Percentiles rank a stretch among this genome's conserved stretches.
Conservation (phyloP, 2,113 vertebrate species). For the Chamaea fasciata region DNA sequence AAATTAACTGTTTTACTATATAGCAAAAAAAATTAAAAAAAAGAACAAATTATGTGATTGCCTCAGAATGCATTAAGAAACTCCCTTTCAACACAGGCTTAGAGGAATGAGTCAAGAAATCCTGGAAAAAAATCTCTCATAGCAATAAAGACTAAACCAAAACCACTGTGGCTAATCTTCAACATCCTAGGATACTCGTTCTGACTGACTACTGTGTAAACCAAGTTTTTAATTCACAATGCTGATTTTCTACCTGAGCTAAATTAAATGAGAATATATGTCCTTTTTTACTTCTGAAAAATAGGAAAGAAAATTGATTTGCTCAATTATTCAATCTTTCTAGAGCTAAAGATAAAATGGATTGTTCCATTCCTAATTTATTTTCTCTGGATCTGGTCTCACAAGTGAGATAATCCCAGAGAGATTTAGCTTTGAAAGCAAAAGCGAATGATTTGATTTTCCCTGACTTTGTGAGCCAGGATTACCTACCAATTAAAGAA, state of each 20-base stretch:
- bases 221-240: background rate
- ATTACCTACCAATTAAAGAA: slow-evolving; percentile 39
- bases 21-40: background rate
- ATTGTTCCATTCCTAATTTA: slow-evolving; percentile 6
- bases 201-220: background rate
- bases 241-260: background rate
- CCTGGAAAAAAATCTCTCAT: slow-evolving; percentile 28
- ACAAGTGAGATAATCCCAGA: slow-evolving; percentile 47
- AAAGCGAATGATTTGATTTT: background rate
- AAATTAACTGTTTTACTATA: background rate
- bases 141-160: slow-evolving; percentile 10
- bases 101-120: slow-evolving; percentile 44
- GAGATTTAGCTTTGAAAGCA: slow-evolving; percentile 23
- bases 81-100: slow-evolving; percentile 32
- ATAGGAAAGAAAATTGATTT: background rate
- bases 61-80: slow-evolving; percentile 50
- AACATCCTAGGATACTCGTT: background rate
- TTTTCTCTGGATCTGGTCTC: slow-evolving; percentile 54
- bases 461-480: background rate
- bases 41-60: background rate
- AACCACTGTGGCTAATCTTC: slow-evolving; percentile 29
- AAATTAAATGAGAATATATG: background rate
- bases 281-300: background rate
- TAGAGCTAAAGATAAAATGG: background rate
- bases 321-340: background rate